Evolutionary conservation across 1,140 invertebrate genomes (phyloP), one percentile per base, ranked within the genome.

Genomic region (Cecropterus lyciades): DNA sequence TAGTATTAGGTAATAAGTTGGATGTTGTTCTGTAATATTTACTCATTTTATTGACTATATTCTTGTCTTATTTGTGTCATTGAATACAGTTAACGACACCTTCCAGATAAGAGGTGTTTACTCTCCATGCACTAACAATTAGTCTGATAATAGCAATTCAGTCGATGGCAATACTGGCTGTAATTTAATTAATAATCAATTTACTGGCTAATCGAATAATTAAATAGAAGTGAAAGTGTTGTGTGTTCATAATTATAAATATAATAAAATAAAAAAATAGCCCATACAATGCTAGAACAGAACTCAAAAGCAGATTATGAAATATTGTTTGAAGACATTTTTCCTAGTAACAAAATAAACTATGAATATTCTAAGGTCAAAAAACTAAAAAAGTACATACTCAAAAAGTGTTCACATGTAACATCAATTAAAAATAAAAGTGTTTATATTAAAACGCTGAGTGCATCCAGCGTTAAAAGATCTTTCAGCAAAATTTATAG

Each of bases 21-120:
- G 8, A 53, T 55, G 11, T 43, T 43, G 53, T 69, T 64, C 14
- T 27, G 42, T 64, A 37, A 51, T 63, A 52, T 63, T 51, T 52
- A 33, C 48, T 52, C 48, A 63, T 52, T 52, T 63, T 42, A 63
- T 63, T 51, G 48, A 63, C 48, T 42, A 49, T 42, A 13, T 30
- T 42, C 33, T 51, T 52, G 65, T 55, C 57, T 64, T 65, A 68
- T 57, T 67, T 65, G 55, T 69, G 68, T 69, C 67, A 59, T 62
- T 63, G 24, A 64, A 27, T 64, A 57, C 67, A 79, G 78, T 77
- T 78, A 84, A 82, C 74, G 75, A 87, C 81, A 77, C 67, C 70
- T 75, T 72, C 70, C 42, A 71, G 87, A 91, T 89, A 89, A 87
- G 46, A 74, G 70, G 63, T 87, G 81, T 91, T 87, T 84, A 84